Base-by-base conservation (phyloP, 2,113 vertebrate genomes). In the Gracilinanus agilis region DNA sequence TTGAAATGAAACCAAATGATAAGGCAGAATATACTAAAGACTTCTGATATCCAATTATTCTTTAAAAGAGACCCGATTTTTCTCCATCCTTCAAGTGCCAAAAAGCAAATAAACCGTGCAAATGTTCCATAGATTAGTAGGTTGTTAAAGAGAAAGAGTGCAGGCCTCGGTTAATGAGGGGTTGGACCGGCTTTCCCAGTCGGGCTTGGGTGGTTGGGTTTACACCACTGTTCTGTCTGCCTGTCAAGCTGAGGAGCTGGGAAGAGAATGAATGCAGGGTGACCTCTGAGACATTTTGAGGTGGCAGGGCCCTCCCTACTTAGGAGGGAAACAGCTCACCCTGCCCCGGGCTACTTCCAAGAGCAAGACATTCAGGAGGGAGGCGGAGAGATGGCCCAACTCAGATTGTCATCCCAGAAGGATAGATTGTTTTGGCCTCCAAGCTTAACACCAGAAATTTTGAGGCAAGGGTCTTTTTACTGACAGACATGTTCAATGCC, bases 1-100 rank as follows among this genome's bases (percentile, higher is more conserved):
- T 24, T 40, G 54, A 94, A 53, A 93, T 29, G 88, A 96, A 94
- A 88, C 12, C 67, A 83, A 83, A 40, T 8, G 6, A 16, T 40
- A 83, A 83, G n/a, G 67, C n/a, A 83, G n/a, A 83, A 83, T 40
- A 19, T 40, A 83, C n/a, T 83, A 40, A 83, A 83, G 67, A 83
- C 5, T 40, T 40, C n/a, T 40, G 40, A 40, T 40, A 40, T 83
- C 34, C n/a, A 83, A 7, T 40, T 0, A 24, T 13, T 40, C 19
- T 95, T 55, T 56, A 25, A 40, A 67, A 56, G 53, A 83, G 29
- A 93, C 53, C 19, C n/a, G 49, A 7, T 53, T 67, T 24, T 34
- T n/a, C 40, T 54, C 9, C 53, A 91, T 27, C 23, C 92, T 56
- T 44, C 61, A 93, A 61, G 92, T 9, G 24, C 11, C 21, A 40